Evolutionary conservation across 2,113 vertebrate genomes (phyloP), one percentile per base, ranked within the genome.

Genomic region (Amphiprion percula): DNA sequence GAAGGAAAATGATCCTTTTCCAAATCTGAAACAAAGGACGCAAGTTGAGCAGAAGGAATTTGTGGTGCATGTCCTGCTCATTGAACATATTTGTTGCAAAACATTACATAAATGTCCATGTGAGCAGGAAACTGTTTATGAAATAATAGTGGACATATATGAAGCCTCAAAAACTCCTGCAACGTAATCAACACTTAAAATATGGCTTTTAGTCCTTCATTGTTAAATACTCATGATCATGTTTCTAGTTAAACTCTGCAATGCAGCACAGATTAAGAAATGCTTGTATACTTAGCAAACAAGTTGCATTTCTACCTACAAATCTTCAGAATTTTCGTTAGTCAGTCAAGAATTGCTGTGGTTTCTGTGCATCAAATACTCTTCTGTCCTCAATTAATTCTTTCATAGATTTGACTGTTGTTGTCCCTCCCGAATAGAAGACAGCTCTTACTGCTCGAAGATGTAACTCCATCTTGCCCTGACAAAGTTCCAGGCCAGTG

Each of bases 401-500:
- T 4, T 68, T 49, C 1, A 14, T 19, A 21, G 9, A 46, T 7
- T 0, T 0, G 23, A 62, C 14, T 61, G 28, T 46, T 24, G 52
- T 59, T 24, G 52, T 59, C 37, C 24, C 39, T 41, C 1, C 12
- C 7, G n/a, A 6, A 16, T 10, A 58, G 7, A 12, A 41, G 17
- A 17, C 12, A 84, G 19, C 3, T 47, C 97, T 97, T 93, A 99
- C 98, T 95, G 90, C 4, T 46, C 10, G 52, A 95, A 97, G 54
- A 99, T 84, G 0, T 21, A 91, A n/a, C 30, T 85, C 97, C 97
- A 99, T 74, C 94, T 95, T 41, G 30, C 53, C 28, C 94, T 93
- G 79, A 99, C 19, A 21, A 99, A 99, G 78, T 97, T 95, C 98
- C 97, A 99, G 55, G 77, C 95, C 90, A 99, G 92, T 4, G 91